Evolutionary conservation across 2,888 invertebrate genomes (phyloP).

Genomic region (Hirtodrosophila alboralis): DNA sequence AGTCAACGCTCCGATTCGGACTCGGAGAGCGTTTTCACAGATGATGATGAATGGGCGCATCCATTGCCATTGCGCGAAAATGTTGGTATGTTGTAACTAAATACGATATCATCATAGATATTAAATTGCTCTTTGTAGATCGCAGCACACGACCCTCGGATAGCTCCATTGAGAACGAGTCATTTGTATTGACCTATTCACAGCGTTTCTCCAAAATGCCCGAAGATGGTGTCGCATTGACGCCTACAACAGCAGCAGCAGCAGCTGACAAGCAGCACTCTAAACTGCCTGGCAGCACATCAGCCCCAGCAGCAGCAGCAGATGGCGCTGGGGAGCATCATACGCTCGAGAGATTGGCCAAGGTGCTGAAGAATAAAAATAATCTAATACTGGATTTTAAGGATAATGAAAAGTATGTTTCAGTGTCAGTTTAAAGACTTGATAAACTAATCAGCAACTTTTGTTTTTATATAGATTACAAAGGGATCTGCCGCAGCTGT

Average conservation of each 20-base stretch:
- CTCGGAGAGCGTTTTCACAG: constrained; percentile 89
- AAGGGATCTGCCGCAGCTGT: constrained; percentile 82
- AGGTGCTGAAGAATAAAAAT: constrained; percentile 87
- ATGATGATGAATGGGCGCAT: constrained; percentile 88
- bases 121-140: constrained; percentile 61
- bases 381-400: constrained; percentile 81
- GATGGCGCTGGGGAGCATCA: constrained; percentile 52
- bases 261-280: constrained; percentile 31
- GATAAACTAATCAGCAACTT: neutral
- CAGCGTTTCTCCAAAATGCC: constrained; percentile 86
- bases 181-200: constrained; percentile 85
- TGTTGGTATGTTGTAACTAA: constrained; percentile 70
- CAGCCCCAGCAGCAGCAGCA: constrained; percentile 87
- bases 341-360: constrained; percentile 71
- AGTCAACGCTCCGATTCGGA: constrained; percentile 86
- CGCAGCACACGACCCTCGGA: constrained; percentile 85
- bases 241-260: constrained; percentile 11
- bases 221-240: constrained; percentile 62
- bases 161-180: constrained; percentile 86
- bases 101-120: no score
- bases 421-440: no score
- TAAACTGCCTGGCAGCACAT: constrained; percentile 53
- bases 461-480: constrained; percentile 64
- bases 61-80: constrained; percentile 84
- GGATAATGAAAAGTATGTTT: constrained; percentile 84